phyloP scores from a whole-genome alignment of 1,140 invertebrate species.

The Diplogasteroides magnus region DNA sequence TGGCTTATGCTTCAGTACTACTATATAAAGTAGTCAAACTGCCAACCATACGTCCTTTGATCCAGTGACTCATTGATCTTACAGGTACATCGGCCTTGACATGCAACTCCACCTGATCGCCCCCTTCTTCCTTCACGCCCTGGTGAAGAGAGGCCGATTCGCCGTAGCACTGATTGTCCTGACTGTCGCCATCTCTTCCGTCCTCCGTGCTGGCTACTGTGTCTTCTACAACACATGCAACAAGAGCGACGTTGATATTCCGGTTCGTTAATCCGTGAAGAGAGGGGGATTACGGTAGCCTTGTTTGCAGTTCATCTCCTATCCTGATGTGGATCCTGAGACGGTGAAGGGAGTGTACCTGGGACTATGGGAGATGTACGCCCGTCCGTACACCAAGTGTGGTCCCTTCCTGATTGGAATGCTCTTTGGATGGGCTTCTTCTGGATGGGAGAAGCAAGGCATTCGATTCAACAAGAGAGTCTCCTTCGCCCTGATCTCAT shows the following conservation, averaged over 20 bases:
- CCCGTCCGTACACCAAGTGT: slow-evolving; percentile 46
- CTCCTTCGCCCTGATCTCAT: slow-evolving; percentile 18
- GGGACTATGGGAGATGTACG: slow-evolving; percentile 52
- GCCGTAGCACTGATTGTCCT: slow-evolving; percentile 27
- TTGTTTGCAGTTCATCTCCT: slow-evolving; percentile 46
- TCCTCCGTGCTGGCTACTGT: slow-evolving; percentile 44
- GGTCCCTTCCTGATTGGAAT: slow-evolving; percentile 52
- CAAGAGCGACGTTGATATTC: slow-evolving; percentile 52
- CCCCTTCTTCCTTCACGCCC: slow-evolving; percentile 43
- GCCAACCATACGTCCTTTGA: not conserved
- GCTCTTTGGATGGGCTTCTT: slow-evolving; percentile 32
- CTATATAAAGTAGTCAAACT: not conserved
- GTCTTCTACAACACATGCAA: slow-evolving; percentile 48
- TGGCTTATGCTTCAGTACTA: not conserved
- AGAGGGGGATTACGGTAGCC: not conserved
- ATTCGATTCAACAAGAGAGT: not conserved
- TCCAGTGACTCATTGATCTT: too few species aligned
- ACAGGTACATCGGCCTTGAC: slow-evolving; percentile 24
- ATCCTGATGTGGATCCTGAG: slow-evolving; percentile 26
- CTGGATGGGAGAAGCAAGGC: not conserved
- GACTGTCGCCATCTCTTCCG: slow-evolving; percentile 31
- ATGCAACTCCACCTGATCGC: slow-evolving; percentile 42
- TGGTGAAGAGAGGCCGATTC: slow-evolving; percentile 24
- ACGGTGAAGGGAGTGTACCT: slow-evolving; percentile 33
- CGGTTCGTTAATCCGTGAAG: slow-evolving; percentile 23